Evolutionary conservation across 2,113 vertebrate species (phyloP).

Genomic region (Protobothrops mucrosquamatus): DNA sequence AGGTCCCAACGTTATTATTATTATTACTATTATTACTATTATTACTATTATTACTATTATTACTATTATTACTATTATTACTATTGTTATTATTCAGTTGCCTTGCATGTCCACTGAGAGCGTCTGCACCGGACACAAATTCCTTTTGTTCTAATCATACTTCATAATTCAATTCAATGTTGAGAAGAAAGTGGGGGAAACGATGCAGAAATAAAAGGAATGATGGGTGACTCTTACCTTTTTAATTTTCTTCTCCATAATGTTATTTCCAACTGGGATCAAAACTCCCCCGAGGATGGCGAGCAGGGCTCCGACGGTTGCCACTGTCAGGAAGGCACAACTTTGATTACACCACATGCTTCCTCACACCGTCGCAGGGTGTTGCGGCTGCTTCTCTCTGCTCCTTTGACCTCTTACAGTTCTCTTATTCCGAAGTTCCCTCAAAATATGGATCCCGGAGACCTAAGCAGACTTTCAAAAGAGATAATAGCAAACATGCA

Average conservation of each 20-base stretch:
- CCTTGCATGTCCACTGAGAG: too few relatives aligned
- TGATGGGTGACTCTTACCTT: constrained; percentile 71
- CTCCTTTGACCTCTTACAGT: neutral
- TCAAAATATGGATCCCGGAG: constrained; percentile 51
- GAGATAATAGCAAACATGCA: constrained; percentile 31
- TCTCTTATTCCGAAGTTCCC: constrained; percentile 23
- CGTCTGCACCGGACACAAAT: too few relatives aligned
- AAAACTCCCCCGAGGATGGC: constrained; percentile 84
- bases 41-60: neutral
- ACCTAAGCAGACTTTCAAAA: constrained; percentile 45
- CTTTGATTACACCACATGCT: constrained; percentile 73
- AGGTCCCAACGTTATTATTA: too few relatives aligned
- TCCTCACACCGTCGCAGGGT: neutral
- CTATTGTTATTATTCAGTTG: too few relatives aligned
- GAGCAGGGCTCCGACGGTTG: constrained; percentile 74
- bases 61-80: too few relatives aligned
- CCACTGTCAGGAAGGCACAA: constrained; percentile 74
- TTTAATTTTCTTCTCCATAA: constrained; percentile 76
- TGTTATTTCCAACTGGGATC: constrained; percentile 80
- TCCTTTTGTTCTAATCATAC: too few relatives aligned
- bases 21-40: too few relatives aligned
- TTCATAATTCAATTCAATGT: neutral
- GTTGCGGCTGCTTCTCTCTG: constrained; percentile 10
- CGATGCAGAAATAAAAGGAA: neutral
- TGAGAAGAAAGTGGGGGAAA: neutral